Base-by-base conservation (phyloP, 2,113 vertebrate genomes). In the Toxotes jaculatrix region DNA sequence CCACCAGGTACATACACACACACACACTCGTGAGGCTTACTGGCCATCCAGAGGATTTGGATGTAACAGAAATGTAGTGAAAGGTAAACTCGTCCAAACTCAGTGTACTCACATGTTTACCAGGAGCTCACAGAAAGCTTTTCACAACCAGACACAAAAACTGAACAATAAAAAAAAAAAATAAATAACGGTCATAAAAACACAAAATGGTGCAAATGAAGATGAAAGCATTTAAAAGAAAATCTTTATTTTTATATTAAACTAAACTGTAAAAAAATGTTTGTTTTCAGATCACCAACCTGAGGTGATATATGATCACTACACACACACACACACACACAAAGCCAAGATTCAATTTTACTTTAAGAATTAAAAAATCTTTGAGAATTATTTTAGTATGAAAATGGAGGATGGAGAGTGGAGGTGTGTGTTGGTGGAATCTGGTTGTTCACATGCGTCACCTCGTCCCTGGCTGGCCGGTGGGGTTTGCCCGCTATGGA, bases 401-500 rank as follows among this genome's bases (percentile, higher is more conserved):
- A 23, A 55, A 11, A 11, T 34, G 6, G 19, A 79, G 10, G 43
- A 38, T 3, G 2, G 40, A 43, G 63, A 51, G 40, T 69, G 55
- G 32, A 65, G 43, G 66, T 43, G 60, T 71, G 60, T 74, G 60
- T 61, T 59, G 43, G 62, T 74, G 71, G 43, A 45, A 3, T 8
- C 43, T 9, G 61, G 36, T 38, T 38, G 36, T 10, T 73, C 79
- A 84, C 79, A 83, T 84, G 77, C 65, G 7, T 23, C n/a, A 32
- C 36, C 11, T 4, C 10, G 11, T 70, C 57, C 59, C 80, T 2
- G 64, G 64, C 51, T 42, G 83, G 57, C 62, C 27, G 31, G 32
- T 38, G 53, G 84, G 72, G 74, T 71, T 70, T 56, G 77, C 83
- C 79, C 11, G n/a, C 75, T 79, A 57, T 82, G 89, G 85, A 88